Conservation (phyloP, 2,888 invertebrate species). For the Anorthoa munda region DNA sequence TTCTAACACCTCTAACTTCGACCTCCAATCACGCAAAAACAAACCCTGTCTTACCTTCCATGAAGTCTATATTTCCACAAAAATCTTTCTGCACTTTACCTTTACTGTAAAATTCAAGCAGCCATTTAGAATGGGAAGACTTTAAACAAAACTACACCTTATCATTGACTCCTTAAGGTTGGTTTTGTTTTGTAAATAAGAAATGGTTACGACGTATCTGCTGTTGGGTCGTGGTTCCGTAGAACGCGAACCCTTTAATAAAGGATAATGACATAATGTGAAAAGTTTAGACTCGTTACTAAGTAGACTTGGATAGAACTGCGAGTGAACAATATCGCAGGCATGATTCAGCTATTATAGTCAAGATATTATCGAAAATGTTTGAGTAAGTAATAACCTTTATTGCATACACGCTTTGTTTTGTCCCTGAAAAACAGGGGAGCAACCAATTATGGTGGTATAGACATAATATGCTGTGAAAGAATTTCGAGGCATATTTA, state of each 20-base stretch:
- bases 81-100: not conserved
- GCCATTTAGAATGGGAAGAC: conserved; percentile 15
- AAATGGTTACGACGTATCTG: conserved; percentile 31
- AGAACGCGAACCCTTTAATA: conserved; percentile 58
- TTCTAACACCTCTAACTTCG: conserved; percentile 23
- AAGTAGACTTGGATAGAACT: conserved; percentile 23
- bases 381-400: not conserved
- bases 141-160: conserved; percentile 8
- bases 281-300: conserved; percentile 51
- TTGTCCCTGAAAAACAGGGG: not conserved
- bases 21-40: not conserved
- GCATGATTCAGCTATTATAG: conserved; percentile 17
- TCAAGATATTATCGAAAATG: not conserved
- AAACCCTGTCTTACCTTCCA: fast-evolving
- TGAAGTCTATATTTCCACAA: not conserved
- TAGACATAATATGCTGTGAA: not conserved
- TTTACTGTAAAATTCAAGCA: conserved; percentile 5
- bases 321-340: conserved; percentile 20
- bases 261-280: conserved; percentile 61
- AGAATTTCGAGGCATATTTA: too few relatives aligned
- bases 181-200: conserved; percentile 7
- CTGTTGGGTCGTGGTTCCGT: conserved; percentile 36
- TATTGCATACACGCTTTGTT: not conserved
- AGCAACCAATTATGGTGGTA: not conserved
- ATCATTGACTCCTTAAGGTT: fast-evolving